Conservation (phyloP, 37 sponge, comb jelly and placozoan species). For the Spongilla lacustris region DNA sequence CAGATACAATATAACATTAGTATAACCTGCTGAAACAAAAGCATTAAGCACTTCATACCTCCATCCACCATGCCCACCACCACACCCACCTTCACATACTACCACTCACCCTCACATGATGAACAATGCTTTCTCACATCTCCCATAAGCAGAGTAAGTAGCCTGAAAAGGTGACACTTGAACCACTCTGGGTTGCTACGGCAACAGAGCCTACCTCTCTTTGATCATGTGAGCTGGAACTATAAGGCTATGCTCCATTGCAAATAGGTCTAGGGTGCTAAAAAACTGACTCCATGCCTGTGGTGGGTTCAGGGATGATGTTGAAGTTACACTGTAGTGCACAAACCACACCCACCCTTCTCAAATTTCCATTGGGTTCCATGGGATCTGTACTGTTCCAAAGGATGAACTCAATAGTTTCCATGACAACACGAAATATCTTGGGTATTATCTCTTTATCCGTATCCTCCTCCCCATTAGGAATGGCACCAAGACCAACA, state of each 20-base stretch:
- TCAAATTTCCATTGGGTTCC: too few relatives aligned
- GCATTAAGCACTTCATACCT: too few relatives aligned
- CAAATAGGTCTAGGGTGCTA: constrained; percentile 50
- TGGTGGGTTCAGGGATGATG: background rate
- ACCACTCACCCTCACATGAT: too few relatives aligned
- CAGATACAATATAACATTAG: too few relatives aligned
- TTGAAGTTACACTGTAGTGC: too few relatives aligned
- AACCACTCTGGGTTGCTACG: background rate
- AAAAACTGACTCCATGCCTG: constrained; percentile 69
- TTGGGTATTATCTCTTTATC: constrained; percentile 13
- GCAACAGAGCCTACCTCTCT: constrained; percentile 31
- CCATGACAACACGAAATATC: constrained; percentile 43
- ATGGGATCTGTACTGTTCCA: constrained; percentile 15
- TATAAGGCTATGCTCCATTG: constrained; percentile 17
- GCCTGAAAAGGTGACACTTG: too few relatives aligned
- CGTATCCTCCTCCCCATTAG: background rate
- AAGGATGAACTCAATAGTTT: constrained; percentile 40
- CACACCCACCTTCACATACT: too few relatives aligned
- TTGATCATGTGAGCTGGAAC: constrained; percentile 47
- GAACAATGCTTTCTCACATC: background rate
- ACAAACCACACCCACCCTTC: too few relatives aligned
- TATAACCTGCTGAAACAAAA: too few relatives aligned
- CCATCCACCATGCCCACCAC: too few relatives aligned
- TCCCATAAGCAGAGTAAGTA: background rate
- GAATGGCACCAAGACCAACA: too few relatives aligned